Base-by-base conservation (phyloP, 2,888 invertebrate species). In the Tryphoninae sp. region DNA sequence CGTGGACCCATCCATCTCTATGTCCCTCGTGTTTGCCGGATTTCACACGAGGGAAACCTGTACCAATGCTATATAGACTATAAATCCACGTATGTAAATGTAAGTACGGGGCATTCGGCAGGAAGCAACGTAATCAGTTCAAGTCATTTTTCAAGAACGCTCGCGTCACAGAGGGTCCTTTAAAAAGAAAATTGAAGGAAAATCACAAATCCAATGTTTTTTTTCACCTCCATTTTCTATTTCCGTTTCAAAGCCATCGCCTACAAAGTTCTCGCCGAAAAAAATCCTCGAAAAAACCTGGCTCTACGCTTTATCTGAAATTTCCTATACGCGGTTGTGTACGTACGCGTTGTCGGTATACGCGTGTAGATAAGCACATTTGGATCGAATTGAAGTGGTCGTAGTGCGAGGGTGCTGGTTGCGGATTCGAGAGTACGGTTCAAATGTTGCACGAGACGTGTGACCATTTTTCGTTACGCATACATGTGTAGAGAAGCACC, bases 1-100 rank as follows among this genome's bases (percentile, higher is more conserved):
- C 76, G 82, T 76, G 79, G 33, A 33, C 33, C 26, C 26, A 26
- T 75, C 76, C 62, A 64, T 74, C 51, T 81, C 75, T 72, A 65
- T 72, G 67, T 67, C 62, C 76, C 71, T 55, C 49, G 67, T 68
- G 79, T 79, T 72, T 68, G 72, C 62, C 68, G 72, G 72, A 68
- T 82, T 82, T 72, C 61, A 62, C 62, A 55, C 72, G 8, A 42
- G 26, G 40, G 13, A 9, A 45, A 45, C 13, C 33, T 33, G 33
- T 33, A 33, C 9, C 13, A 45, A 11, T 9, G 13, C 11, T 45
- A 13, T 45, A 45, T 45, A 45, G 2, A 45, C 45, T 7, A 45
- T 45, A 45, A 45, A 45, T 3, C 11, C 13, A 45, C 13, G 33
- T 33, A 33, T 33, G 33, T 33, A 33, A 33, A 33, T 33, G 6